phyloP scores from a whole-genome alignment of 2,113 vertebrate genomes.

The Tylochromis polylepis region DNA sequence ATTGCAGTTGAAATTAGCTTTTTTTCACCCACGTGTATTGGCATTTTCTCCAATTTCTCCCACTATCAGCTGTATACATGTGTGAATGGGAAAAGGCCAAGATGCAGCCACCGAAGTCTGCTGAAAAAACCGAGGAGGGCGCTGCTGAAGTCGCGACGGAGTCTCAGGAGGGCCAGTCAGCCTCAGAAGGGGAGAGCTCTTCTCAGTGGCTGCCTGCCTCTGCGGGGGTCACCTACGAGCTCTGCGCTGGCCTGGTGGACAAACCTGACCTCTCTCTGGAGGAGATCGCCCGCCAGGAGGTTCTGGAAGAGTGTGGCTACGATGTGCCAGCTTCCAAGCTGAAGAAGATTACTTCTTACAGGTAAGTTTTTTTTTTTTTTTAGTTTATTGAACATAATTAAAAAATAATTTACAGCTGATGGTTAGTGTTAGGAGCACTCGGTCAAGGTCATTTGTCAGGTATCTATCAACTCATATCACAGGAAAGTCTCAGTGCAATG shows the following conservation, averaged over 20 bases:
- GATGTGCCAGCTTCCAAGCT: constrained; percentile 71
- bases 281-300: constrained; percentile 84
- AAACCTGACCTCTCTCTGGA: constrained; percentile 85
- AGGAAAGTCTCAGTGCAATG: neutral
- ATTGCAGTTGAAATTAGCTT: neutral
- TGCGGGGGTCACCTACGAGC: constrained; percentile 83
- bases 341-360: constrained; percentile 83
- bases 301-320: constrained; percentile 92
- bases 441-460: neutral
- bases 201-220: constrained; percentile 73
- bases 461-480: neutral
- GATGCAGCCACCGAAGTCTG: constrained; percentile 58
- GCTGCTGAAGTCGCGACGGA: constrained; percentile 24
- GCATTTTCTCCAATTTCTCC: neutral
- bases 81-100: constrained; percentile 79
- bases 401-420: neutral
- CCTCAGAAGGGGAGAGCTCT: constrained; percentile 16
- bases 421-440: neutral
- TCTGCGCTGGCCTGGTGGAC: constrained; percentile 91
- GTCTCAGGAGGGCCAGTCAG: constrained; percentile 36
- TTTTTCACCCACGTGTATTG: neutral
- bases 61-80: constrained; percentile 84
- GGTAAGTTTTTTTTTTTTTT: constrained; percentile 58
- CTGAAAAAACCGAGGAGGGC: constrained; percentile 45
- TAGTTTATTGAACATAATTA: neutral